phyloP scores from a whole-genome alignment of 1,140 invertebrate genomes.

The Tigriopus japonicus region DNA sequence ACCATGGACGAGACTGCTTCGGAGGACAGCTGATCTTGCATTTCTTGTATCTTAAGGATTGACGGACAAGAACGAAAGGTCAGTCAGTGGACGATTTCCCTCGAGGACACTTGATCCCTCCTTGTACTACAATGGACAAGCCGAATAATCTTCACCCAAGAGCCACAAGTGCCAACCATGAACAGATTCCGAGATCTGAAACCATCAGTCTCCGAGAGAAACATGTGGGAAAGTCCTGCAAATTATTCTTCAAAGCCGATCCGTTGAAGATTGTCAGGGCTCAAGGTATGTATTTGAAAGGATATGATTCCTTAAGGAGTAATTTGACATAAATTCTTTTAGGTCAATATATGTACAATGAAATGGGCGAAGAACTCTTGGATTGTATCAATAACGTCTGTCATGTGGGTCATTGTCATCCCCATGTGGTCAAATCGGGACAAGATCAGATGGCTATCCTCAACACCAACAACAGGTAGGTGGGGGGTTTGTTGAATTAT shows the following conservation, averaged over 20 bases:
- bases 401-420: slow-evolving; percentile 94
- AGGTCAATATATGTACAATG: slow-evolving; percentile 13
- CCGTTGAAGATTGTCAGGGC: slow-evolving; percentile 11
- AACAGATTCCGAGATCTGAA: slow-evolving; percentile 4
- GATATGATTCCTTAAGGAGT: not conserved
- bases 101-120: no score
- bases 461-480: slow-evolving; percentile 58
- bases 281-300: not conserved
- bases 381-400: slow-evolving; percentile 51
- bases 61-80: no score
- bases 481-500: not conserved
- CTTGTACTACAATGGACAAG: no score
- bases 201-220: slow-evolving; percentile 8
- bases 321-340: not conserved
- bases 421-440: slow-evolving; percentile 69
- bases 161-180: not conserved
- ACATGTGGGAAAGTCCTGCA: slow-evolving; percentile 11
- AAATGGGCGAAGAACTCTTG: not conserved
- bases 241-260: slow-evolving; percentile 11
- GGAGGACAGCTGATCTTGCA: no score
- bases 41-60: no score
- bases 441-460: slow-evolving; percentile 68
- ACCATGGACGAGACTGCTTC: no score
- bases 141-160: no score
- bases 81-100: no score